Evolutionary conservation across 2,113 vertebrate species (phyloP).

Genomic region (Panthera tigris): DNA sequence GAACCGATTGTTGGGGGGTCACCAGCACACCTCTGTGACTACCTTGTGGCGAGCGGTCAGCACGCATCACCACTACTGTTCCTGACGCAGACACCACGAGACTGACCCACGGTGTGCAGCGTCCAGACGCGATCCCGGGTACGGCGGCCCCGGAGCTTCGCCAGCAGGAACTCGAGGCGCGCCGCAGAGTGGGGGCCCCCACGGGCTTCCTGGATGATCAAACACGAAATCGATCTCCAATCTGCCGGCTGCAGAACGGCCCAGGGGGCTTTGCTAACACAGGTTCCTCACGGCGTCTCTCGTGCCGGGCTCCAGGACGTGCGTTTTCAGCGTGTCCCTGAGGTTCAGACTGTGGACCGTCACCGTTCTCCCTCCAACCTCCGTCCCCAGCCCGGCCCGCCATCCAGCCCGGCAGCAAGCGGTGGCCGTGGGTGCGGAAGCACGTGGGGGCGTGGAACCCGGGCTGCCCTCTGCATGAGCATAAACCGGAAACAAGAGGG

Average conservation of each 20-base stretch:
- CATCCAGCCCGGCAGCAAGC: accelerated
- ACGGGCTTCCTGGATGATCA: neutral
- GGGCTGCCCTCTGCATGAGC: accelerated
- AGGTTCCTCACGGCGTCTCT: too few species aligned
- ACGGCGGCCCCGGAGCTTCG: neutral
- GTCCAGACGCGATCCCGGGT: accelerated
- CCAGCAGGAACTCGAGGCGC: accelerated
- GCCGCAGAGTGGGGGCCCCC: too few species aligned
- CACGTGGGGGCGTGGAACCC: accelerated
- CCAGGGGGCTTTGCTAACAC: neutral
- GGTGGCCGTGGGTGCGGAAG: accelerated
- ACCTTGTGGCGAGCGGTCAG: accelerated
- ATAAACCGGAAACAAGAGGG: neutral
- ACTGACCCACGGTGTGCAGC: too few species aligned
- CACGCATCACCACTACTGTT: accelerated
- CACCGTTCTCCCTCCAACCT: neutral
- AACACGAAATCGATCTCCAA: neutral
- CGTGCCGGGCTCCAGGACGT: accelerated
- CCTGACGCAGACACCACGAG: neutral
- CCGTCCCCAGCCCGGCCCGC: neutral
- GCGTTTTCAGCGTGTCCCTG: accelerated
- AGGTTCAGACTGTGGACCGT: neutral
- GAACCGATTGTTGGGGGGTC: accelerated
- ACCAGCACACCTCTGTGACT: accelerated
- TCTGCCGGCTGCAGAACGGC: neutral